Conservation (phyloP, 2,888 invertebrate genomes). For the Noctua janthe region DNA sequence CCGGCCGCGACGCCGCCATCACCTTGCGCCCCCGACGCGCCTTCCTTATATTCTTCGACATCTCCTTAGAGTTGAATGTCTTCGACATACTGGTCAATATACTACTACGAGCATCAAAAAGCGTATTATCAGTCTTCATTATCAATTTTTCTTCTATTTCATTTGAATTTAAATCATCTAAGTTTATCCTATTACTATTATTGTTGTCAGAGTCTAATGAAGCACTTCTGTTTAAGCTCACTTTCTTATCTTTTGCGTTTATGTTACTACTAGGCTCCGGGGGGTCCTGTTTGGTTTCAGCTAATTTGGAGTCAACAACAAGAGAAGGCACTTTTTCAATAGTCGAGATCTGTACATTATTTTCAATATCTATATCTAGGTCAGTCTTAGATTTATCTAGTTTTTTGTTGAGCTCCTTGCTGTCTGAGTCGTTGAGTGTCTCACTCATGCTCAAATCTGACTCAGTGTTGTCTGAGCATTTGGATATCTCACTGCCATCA, state of each 20-base stretch:
- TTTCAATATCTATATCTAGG: slow-evolving; percentile 90
- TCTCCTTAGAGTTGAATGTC: slow-evolving; percentile 88
- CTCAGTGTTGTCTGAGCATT: slow-evolving; percentile 91
- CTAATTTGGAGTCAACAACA: slow-evolving; percentile 85
- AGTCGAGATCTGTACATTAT: slow-evolving; percentile 90
- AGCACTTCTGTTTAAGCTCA: slow-evolving; percentile 90
- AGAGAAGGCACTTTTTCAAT: slow-evolving; percentile 89
- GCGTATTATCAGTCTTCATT: slow-evolving; percentile 91
- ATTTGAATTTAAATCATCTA: slow-evolving; percentile 86
- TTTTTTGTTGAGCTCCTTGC: slow-evolving; percentile 89
- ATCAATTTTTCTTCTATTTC: slow-evolving; percentile 91
- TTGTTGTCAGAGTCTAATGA: slow-evolving; percentile 90
- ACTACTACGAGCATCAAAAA: slow-evolving; percentile 87
- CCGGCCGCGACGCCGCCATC: slow-evolving; percentile 72
- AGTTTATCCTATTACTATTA: slow-evolving; percentile 89
- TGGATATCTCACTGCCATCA: slow-evolving; percentile 91
- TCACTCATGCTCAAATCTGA: slow-evolving; percentile 92
- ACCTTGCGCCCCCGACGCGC: slow-evolving; percentile 86
- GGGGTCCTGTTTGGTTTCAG: slow-evolving; percentile 81
- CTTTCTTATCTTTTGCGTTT: slow-evolving; percentile 84
- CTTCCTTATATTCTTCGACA: slow-evolving; percentile 87
- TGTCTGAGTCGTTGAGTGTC: slow-evolving; percentile 84
- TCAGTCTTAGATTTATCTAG: slow-evolving; percentile 90
- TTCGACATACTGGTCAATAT: slow-evolving; percentile 90
- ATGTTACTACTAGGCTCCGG: slow-evolving; percentile 81